phyloP scores from a whole-genome alignment of 2,113 vertebrate species.

The Daubentonia madagascariensis region DNA sequence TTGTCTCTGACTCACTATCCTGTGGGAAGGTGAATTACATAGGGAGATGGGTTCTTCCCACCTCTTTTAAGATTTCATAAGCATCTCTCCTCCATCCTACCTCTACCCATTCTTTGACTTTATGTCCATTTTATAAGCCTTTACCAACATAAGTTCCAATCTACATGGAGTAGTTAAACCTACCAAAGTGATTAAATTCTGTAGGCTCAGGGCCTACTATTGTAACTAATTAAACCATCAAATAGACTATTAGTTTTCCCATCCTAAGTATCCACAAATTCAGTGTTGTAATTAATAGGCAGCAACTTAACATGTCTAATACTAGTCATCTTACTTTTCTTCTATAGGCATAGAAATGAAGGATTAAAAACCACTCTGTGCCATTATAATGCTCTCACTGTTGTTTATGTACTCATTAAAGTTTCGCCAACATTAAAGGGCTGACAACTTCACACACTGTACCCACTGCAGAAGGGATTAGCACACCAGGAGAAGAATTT shows the following conservation, averaged over 20 bases:
- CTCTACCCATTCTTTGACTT: background rate
- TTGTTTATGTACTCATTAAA: slow-evolving; percentile 35
- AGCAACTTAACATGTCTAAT: background rate
- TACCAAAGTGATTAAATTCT: background rate
- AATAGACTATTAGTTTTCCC: background rate
- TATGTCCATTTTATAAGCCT: background rate
- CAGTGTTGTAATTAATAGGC: background rate
- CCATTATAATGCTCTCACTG: background rate
- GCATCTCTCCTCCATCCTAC: background rate
- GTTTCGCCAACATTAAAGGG: slow-evolving; percentile 34
- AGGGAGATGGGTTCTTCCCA: background rate
- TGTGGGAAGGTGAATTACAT: background rate
- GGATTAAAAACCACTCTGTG: slow-evolving; percentile 38
- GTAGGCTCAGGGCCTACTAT: background rate
- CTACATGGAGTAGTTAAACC: background rate
- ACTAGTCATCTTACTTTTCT: background rate
- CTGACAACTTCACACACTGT: slow-evolving; percentile 41
- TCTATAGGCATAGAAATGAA: slow-evolving; percentile 26
- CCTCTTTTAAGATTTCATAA: background rate
- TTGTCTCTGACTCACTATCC: background rate
- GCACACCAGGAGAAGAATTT: slow-evolving; percentile 36
- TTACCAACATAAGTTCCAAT: background rate
- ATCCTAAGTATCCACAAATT: background rate
- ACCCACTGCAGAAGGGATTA: slow-evolving; percentile 43
- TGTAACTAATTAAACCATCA: background rate